These are phyloP conservation scores for Saimiri boliviensis DNA, from an alignment of 2,113 vertebrate genomes.

Conservation along the genomic window DNA sequence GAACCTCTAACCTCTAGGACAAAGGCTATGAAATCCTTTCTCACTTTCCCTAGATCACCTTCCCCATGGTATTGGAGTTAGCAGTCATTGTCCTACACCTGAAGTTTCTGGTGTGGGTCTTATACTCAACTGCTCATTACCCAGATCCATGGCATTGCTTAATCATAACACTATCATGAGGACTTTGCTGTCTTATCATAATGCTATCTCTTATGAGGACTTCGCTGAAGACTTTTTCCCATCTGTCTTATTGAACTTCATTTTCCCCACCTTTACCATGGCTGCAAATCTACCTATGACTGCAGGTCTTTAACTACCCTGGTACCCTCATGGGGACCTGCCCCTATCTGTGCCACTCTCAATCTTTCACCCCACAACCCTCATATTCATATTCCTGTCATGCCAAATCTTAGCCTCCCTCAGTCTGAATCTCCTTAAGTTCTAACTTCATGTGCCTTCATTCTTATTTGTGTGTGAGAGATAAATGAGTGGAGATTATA, in stretches of 20 bases:
- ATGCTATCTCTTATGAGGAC: neutral
- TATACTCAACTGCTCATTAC: neutral
- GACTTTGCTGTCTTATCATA: neutral
- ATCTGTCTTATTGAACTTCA: neutral
- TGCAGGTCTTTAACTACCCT: neutral
- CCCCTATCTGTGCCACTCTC: fast-evolving
- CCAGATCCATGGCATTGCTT: neutral
- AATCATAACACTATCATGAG: neutral
- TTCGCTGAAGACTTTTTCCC: neutral
- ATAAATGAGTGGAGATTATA: neutral
- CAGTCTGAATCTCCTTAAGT: neutral
- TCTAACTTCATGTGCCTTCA: neutral
- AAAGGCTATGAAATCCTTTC: neutral
- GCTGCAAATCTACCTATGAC: neutral
- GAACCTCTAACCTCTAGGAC: neutral
- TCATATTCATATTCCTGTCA: fast-evolving
- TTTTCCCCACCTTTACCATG: neutral
- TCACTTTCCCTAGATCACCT: neutral
- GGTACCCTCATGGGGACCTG: neutral
- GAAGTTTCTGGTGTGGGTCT: neutral
- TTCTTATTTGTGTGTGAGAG: neutral
- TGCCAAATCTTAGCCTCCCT: neutral
- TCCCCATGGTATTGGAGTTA: neutral
- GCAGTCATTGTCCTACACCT: neutral
- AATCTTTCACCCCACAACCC: fast-evolving